Evolutionary conservation across 2,113 vertebrate genomes (phyloP).

Genomic region (Oryzias melastigma): DNA sequence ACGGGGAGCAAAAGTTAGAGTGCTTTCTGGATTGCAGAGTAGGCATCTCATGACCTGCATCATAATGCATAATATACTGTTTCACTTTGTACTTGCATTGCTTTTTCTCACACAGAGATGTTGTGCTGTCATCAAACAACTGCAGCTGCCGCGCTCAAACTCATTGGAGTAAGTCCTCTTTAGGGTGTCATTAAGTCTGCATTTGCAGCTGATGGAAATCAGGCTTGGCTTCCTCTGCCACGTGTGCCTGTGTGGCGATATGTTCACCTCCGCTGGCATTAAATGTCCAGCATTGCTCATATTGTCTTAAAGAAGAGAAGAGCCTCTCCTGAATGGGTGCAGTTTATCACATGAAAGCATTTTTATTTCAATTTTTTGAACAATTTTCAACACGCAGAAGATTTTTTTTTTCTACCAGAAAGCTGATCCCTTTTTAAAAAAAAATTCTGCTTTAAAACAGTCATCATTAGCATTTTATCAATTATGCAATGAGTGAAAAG

Average conservation of each 20-base stretch:
- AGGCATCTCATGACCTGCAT: not conserved
- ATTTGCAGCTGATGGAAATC: slow-evolving; percentile 38
- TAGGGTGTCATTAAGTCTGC: slow-evolving; percentile 22
- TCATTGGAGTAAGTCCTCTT: slow-evolving; percentile 2
- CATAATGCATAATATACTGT: slow-evolving; percentile 4
- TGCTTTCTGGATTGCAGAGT: slow-evolving; percentile 6
- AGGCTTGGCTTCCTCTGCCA: slow-evolving; percentile 37
- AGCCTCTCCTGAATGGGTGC: slow-evolving; percentile 27
- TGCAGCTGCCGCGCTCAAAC: slow-evolving; percentile 18
- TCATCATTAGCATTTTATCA: slow-evolving; percentile 57
- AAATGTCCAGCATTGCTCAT: slow-evolving; percentile 35
- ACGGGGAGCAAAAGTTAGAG: slow-evolving; percentile 6
- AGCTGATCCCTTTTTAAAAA: not conserved
- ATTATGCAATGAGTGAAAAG: slow-evolving; percentile 36
- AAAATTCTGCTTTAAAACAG: slow-evolving; percentile 16
- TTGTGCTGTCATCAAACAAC: not conserved
- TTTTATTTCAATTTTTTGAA: slow-evolving; percentile 30
- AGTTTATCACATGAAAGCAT: slow-evolving; percentile 47
- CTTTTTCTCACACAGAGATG: not conserved
- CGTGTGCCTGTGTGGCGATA: slow-evolving; percentile 33
- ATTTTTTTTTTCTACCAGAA: slow-evolving; percentile 8
- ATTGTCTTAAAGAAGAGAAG: not conserved
- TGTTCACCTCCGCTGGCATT: slow-evolving; percentile 35
- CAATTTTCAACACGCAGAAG: slow-evolving; percentile 5
- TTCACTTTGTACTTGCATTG: slow-evolving; percentile 2